These are phyloP conservation scores for Drosophila paracracens DNA, from an alignment of 2,888 invertebrate genomes.

Conservation along the genomic window DNA sequence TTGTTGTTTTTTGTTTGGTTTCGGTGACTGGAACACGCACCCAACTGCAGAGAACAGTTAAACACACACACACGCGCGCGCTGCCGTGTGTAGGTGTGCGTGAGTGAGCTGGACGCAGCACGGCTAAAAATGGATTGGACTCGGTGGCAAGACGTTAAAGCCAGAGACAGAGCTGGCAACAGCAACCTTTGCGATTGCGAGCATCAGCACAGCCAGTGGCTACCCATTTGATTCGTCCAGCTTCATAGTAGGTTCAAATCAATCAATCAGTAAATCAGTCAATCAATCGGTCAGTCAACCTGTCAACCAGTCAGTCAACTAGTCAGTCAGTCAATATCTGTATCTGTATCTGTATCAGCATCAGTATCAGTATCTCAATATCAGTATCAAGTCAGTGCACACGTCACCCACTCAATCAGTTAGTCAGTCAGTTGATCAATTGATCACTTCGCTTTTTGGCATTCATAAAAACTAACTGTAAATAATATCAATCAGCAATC, in stretches of 20 bases:
- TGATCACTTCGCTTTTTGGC: conserved; percentile 32
- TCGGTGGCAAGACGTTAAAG: conserved; percentile 82
- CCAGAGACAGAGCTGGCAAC: conserved; percentile 82
- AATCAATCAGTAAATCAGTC: conserved; percentile 59
- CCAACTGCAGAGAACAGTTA: conserved; percentile 23
- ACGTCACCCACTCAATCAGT: conserved; percentile 49
- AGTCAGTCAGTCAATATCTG: conserved; percentile 26
- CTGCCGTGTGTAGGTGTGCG: conserved; percentile 62
- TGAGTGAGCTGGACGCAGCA: conserved; percentile 46
- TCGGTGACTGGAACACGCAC: conserved; percentile 7
- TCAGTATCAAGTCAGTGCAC: conserved; percentile 56
- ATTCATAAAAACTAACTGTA: conserved; percentile 48
- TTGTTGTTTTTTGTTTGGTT: conserved; percentile 57
- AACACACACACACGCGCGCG: conserved; percentile 46
- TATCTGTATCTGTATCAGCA: conserved; percentile 34
- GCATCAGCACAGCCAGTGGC: conserved; percentile 78
- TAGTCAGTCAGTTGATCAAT: conserved; percentile 35
- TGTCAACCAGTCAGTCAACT: conserved; percentile 38
- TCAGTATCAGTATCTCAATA: conserved; percentile 16
- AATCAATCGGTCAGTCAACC: conserved; percentile 49
- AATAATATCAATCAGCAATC: conserved; percentile 41
- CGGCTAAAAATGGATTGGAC: conserved; percentile 84
- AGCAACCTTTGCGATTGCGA: conserved; percentile 68
- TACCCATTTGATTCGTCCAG: conserved; percentile 84
- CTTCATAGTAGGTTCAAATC: conserved; percentile 76